phyloP scores from a whole-genome alignment of 64 coral and sea anemone genomes.

The Stichodactyla helianthus region DNA sequence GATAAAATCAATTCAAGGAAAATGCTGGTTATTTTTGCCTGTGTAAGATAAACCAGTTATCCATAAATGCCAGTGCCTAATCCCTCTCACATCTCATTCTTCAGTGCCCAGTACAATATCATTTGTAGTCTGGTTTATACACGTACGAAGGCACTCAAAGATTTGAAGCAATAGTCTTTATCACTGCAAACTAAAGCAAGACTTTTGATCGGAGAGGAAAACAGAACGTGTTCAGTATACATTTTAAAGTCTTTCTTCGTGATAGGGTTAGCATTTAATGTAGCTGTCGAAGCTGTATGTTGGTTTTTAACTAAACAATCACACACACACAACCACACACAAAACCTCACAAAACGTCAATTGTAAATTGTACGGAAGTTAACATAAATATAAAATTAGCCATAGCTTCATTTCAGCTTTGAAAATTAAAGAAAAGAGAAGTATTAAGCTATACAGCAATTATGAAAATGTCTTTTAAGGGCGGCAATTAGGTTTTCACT shows the following conservation, averaged over 20 bases:
- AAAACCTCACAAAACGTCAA: too few relatives aligned
- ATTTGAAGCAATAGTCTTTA: background rate
- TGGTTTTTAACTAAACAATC: too few relatives aligned
- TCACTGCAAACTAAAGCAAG: background rate
- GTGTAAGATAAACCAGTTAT: constrained; percentile 5
- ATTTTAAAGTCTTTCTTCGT: background rate
- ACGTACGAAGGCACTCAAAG: background rate
- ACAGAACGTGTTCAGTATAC: background rate
- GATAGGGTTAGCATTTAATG: too few relatives aligned
- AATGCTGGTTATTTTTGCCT: constrained; percentile 1
- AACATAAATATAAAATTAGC: too few relatives aligned
- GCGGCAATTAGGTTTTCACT: background rate
- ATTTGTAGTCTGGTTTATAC: background rate
- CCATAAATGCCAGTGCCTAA: background rate
- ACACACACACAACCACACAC: too few relatives aligned
- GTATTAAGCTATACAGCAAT: background rate
- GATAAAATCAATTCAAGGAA: background rate
- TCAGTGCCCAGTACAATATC: background rate
- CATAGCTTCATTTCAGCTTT: too few relatives aligned
- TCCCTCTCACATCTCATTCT: constrained; percentile 6
- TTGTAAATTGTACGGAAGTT: too few relatives aligned
- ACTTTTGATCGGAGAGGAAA: background rate
- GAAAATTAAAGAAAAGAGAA: background rate
- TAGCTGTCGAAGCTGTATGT: too few relatives aligned
- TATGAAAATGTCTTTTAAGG: background rate